Base-by-base conservation (phyloP, 2,797 vertebrate genomes). In the Lophius americanus region DNA sequence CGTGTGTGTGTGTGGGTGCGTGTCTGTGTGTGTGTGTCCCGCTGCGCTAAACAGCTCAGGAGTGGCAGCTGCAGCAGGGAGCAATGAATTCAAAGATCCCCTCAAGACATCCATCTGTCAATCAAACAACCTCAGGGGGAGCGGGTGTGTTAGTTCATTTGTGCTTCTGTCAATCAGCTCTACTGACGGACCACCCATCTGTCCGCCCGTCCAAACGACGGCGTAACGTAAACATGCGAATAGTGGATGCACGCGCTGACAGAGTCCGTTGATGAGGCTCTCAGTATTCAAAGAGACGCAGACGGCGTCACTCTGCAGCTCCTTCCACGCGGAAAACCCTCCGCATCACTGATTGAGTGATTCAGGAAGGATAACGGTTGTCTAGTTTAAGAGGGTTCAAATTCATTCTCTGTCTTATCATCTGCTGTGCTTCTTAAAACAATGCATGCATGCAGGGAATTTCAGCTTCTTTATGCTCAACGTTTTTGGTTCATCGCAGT, bases 121-220 rank as follows among this genome's bases (percentile, higher is more conserved):
- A 73, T 89, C 85, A 85, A 64, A 72, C 35, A 1, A 23, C 73
- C 74, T 78, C 68, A 4, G 59, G 58, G 71, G 78, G 64, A 37
- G 60, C 12, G 38, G 43, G 9, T 51, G 51, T 74, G 73, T 73
- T 49, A 14, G 57, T 76, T 83, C 84, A 80, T 83, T 85, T 64
- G 83, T 83, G 74, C 44, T 64, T 64, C 66, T 82, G 86, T 89
- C 88, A 85, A 68, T 89, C 86, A 84, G 49, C 67, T 42, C 7
- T 36, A 69, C 56, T 70, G 78, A 76, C n/a, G 1, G 70, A 75
- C 79, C 73, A 44, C 76, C 81, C 79, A 85, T 75, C 85, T 86
- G 72, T 68, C 67, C n/a, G 0, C 70, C 60, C 51, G 1, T 60
- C 78, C 67, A 79, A 73, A 78, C 77, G 69, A 65, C 1, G 36